Base-by-base conservation (phyloP, 2,113 vertebrate species). In the Geococcyx californianus region DNA sequence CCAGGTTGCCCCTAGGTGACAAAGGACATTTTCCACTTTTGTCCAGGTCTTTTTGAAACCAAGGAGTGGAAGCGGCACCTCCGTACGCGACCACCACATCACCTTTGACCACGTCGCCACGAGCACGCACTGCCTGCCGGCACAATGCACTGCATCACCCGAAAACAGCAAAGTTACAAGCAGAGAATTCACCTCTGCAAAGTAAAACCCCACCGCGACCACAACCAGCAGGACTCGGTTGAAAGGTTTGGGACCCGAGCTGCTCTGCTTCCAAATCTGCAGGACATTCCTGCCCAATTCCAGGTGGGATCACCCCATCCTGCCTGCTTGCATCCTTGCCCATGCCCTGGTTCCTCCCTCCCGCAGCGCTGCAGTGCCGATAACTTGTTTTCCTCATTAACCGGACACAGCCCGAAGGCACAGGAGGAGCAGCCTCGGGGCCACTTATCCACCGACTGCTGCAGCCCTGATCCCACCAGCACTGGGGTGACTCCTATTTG, bases 41-140 rank as follows among this genome's bases (percentile, higher is more conserved):
- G 14, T 2, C 60, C 55, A 42, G 58, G 29, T 62, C 3, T 78
- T 63, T 87, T 16, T 7, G 56, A 42, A 89, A 67, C 9, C 52
- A 0, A 20, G 26, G 25, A 29, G n/a, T 4, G 51, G n/a, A 59
- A 90, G 52, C 6, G 2, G 12, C 58, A 56, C 70, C 29, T 87
- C 44, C 7, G 8, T 8, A 0, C 3, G 1, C 0, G 3, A 45
- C 24, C 6, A 0, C 44, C 66, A 31, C 60, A 7, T 4, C 8
- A 1, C 44, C 75, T 89, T 6, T 34, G 81, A 3, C 62, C 62
- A 60, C 14, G 3, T 79, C 25, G 40, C 72, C 60, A 19, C 1
- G 2, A 64, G 56, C 25, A 40, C 10, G 2, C 58, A 45, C 49
- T 60, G 63, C 49, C 62, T 21, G 1, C 10, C 13, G 33, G 58